Percentiles rank a stretch among this genome's conserved stretches.
phyloP scores from a whole-genome alignment of 2,797 vertebrate species.

The Luscinia luscinia region DNA sequence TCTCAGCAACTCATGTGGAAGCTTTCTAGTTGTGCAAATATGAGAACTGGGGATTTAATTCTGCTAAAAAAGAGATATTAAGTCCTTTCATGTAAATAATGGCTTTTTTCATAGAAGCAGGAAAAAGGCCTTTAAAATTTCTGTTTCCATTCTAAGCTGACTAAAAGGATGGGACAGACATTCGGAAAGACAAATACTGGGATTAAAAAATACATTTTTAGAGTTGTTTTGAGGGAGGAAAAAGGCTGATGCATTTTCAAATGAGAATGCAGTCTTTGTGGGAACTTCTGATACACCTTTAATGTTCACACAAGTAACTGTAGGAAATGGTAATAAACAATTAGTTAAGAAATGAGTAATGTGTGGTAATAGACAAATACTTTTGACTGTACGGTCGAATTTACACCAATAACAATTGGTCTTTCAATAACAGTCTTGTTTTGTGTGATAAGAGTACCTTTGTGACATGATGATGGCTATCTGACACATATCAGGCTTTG shows the following conservation, averaged over 20 bases:
- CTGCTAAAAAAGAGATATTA: neutral
- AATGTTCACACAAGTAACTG: neutral
- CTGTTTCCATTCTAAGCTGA: neutral
- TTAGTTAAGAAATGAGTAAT: neutral
- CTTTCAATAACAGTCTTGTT: neutral
- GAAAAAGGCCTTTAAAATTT: neutral
- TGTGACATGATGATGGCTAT: accelerated
- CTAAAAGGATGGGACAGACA: neutral
- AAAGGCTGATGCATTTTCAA: neutral
- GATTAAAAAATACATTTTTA: neutral
- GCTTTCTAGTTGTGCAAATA: neutral
- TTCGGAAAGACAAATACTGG: neutral
- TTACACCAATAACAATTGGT: neutral
- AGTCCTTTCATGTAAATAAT: neutral
- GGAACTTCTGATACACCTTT: neutral
- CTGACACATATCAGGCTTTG: neutral
- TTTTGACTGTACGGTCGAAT: neutral
- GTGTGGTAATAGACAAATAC: neutral
- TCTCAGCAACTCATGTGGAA: neutral
- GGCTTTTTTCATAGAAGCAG: neutral
- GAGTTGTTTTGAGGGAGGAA: neutral
- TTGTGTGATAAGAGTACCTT: neutral
- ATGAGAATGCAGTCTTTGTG: neutral
- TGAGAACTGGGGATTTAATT: neutral
- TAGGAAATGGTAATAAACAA: neutral